Conservation (phyloP, 2,888 invertebrate genomes). For the Amiota mariae region DNA sequence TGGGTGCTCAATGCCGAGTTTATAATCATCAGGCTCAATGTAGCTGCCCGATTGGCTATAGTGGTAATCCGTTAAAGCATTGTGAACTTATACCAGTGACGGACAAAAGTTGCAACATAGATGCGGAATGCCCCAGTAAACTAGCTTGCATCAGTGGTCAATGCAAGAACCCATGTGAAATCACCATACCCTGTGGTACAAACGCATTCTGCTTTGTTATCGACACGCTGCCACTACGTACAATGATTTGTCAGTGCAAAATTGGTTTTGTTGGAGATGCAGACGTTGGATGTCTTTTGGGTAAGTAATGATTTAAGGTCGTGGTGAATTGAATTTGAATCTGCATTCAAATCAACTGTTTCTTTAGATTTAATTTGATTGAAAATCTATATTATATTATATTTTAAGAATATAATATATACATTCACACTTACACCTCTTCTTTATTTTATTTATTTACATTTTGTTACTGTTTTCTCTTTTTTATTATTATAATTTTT, state of each 20-base stretch:
- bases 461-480: too few species aligned
- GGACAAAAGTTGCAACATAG: constrained; percentile 81
- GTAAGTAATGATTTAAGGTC: constrained; percentile 74
- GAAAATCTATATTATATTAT: too few species aligned
- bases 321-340: too few species aligned
- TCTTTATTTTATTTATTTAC: too few species aligned
- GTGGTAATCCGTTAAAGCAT: constrained; percentile 82
- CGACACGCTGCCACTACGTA: constrained; percentile 88
- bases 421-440: too few species aligned
- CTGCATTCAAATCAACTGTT: too few species aligned
- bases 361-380: too few species aligned
- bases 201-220: constrained; percentile 89
- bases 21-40: constrained; percentile 85
- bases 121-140: constrained; percentile 89
- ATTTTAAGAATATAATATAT: too few species aligned
- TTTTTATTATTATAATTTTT: too few species aligned
- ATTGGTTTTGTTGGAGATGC: constrained; percentile 90
- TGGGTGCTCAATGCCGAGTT: constrained; percentile 84
- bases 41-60: constrained; percentile 87
- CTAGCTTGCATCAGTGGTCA: constrained; percentile 86
- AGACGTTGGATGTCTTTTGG: constrained; percentile 85
- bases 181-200: constrained; percentile 84
- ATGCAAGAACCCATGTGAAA: constrained; percentile 87
- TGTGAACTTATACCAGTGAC: constrained; percentile 78
- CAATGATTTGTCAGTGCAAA: constrained; percentile 90